Evolutionary conservation across 2,113 vertebrate genomes (phyloP).

Genomic region (Channa argus): DNA sequence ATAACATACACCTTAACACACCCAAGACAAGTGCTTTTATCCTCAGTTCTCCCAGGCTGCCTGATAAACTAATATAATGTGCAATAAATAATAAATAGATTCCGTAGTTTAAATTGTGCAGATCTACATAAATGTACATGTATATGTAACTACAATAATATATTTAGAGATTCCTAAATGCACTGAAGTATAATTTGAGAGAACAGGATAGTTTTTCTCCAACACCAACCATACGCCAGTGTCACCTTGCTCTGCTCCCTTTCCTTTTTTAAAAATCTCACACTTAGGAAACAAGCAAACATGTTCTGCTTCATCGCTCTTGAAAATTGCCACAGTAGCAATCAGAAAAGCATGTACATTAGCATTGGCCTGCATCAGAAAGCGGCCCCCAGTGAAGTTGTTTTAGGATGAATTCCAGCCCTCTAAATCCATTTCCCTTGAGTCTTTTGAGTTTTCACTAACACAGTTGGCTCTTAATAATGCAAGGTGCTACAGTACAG

Average conservation of each 20-base stretch:
- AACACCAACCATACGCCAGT: background rate
- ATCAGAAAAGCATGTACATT: conserved; percentile 18
- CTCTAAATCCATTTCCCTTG: conserved; percentile 55
- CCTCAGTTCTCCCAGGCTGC: too few relatives aligned
- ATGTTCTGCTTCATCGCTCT: conserved; percentile 6
- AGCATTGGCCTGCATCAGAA: background rate
- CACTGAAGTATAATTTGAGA: too few relatives aligned
- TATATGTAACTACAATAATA: background rate
- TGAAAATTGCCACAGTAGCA: conserved; percentile 26
- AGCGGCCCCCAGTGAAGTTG: conserved; percentile 41
- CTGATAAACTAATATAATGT: background rate
- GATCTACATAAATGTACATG: background rate
- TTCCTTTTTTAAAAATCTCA: background rate
- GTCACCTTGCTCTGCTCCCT: background rate
- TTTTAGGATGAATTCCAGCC: conserved; percentile 58
- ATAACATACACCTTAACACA: too few relatives aligned
- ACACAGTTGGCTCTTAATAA: conserved; percentile 60
- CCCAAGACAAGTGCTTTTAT: too few relatives aligned
- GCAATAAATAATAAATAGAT: conserved; percentile 13
- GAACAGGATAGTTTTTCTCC: background rate
- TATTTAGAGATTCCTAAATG: background rate
- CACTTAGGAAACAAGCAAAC: conserved; percentile 3
- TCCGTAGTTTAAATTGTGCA: background rate
- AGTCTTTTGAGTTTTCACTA: conserved; percentile 55
- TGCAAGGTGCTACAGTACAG: conserved; percentile 37